These are phyloP conservation scores for Druon quercuslanigerum DNA, from an alignment of 1,140 invertebrate genomes.

Conservation along the genomic window DNA sequence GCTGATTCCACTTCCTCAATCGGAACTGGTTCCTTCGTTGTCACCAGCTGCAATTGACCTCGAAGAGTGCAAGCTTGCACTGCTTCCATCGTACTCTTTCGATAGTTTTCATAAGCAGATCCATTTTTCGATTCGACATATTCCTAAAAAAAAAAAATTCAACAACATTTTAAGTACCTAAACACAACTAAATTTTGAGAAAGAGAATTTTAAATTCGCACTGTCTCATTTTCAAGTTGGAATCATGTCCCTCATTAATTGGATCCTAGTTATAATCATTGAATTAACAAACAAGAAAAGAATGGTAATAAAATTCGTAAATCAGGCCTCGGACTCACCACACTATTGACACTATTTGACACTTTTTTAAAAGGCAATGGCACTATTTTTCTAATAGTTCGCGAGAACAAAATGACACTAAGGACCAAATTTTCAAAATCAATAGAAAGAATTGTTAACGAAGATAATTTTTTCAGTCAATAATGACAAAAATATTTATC, in stretches of 20 bases:
- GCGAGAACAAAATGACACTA: too few relatives aligned
- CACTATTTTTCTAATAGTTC: too few relatives aligned
- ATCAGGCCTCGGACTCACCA: too few relatives aligned
- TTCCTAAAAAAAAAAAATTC: constrained; percentile 77
- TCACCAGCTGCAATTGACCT: constrained; percentile 92
- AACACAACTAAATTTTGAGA: not conserved
- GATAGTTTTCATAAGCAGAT: constrained; percentile 91
- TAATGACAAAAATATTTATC: too few relatives aligned
- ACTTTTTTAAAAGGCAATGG: too few relatives aligned
- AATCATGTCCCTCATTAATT: constrained; percentile 13
- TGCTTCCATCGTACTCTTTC: constrained; percentile 91
- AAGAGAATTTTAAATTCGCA: constrained; percentile 1
- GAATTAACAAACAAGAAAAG: not conserved
- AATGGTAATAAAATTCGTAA: too few relatives aligned
- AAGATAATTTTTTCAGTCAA: too few relatives aligned
- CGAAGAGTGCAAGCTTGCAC: constrained; percentile 91
- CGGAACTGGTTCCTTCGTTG: constrained; percentile 85
- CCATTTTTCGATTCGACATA: constrained; percentile 89
- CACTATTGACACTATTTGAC: too few relatives aligned
- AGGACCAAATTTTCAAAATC: too few relatives aligned
- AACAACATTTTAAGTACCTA: not conserved
- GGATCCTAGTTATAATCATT: constrained; percentile 28
- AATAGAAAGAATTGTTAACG: too few relatives aligned
- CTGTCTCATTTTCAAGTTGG: not conserved
- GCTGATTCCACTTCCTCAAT: constrained; percentile 94